A percentile compares a stretch with the other conserved stretches of the same genome.
phyloP scores from a whole-genome alignment of 1,140 invertebrate species.

The Catajapyx aquilonaris region DNA sequence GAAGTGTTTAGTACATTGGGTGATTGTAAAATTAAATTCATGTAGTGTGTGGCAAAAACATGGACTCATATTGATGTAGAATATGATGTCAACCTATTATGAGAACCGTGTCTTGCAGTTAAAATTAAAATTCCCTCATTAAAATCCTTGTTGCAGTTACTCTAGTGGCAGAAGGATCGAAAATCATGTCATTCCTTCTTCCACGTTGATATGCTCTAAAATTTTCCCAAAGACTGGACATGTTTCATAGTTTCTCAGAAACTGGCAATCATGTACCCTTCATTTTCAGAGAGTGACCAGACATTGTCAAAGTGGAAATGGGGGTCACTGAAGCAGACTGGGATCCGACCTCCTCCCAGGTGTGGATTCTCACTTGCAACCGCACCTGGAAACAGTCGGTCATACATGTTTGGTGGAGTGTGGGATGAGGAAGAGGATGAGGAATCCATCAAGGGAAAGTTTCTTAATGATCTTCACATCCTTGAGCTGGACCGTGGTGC shows the following conservation, averaged over 20 bases:
- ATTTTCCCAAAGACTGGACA: too few species aligned
- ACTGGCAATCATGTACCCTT: too few species aligned
- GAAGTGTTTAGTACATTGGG: background rate
- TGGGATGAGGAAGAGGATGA: conserved; percentile 62
- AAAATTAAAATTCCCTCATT: too few species aligned
- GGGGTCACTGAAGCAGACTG: conserved; percentile 41
- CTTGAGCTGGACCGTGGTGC: conserved; percentile 51
- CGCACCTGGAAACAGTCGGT: conserved; percentile 30
- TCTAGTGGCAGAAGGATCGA: too few species aligned
- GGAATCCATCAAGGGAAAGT: conserved; percentile 53
- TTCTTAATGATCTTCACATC: conserved; percentile 59
- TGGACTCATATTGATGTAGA: background rate
- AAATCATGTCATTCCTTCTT: too few species aligned
- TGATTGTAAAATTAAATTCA: background rate
- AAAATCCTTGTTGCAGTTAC: too few species aligned
- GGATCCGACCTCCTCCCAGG: conserved; percentile 36
- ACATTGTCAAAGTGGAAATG: conserved; percentile 68
- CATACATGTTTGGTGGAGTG: conserved; percentile 58
- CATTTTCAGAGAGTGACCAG: too few species aligned
- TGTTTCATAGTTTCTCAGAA: too few species aligned
- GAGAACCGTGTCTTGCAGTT: background rate
- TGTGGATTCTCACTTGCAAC: conserved; percentile 36
- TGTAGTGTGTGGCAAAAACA: background rate
- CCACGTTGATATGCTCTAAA: too few species aligned
- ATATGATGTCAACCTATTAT: background rate